Conservation (phyloP, 2,888 invertebrate species). For the Xanthia icteritia region DNA sequence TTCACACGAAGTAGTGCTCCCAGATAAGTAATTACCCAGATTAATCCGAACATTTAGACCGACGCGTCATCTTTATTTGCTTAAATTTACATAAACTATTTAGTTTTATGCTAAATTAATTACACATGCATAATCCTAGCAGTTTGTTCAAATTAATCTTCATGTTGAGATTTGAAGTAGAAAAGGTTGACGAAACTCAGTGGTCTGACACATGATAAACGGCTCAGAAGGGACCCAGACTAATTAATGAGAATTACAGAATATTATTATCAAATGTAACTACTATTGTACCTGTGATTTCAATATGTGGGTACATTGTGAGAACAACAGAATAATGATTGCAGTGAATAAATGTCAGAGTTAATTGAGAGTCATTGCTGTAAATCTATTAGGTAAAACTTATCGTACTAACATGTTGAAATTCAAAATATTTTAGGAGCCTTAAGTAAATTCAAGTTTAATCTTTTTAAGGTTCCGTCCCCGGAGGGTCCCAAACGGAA, state of each 20-base stretch:
- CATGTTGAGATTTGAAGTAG: not conserved
- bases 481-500: too few species aligned
- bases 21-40: not conserved
- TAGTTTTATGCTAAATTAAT: slow-evolving; percentile 9
- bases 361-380: slow-evolving; percentile 20
- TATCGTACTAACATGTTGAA: not conserved
- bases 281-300: slow-evolving; percentile 10
- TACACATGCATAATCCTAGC: not conserved
- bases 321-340: not conserved
- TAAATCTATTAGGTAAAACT: not conserved
- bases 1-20: too few species aligned
- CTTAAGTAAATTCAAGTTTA: not conserved
- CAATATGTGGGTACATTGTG: slow-evolving; percentile 2
- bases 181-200: slow-evolving; percentile 12
- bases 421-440: not conserved
- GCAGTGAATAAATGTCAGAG: not conserved
- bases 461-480: not conserved
- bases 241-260: slow-evolving; percentile 24
- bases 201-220: slow-evolving; percentile 7
- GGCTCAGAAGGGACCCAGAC: slow-evolving; percentile 27
- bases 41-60: not conserved
- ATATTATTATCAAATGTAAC: slow-evolving; percentile 14
- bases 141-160: not conserved
- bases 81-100: not conserved
- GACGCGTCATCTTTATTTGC: slow-evolving; percentile 6